These are phyloP conservation scores for Nemurella pictetii DNA, from an alignment of 2,888 invertebrate species.

Conservation along the genomic window DNA sequence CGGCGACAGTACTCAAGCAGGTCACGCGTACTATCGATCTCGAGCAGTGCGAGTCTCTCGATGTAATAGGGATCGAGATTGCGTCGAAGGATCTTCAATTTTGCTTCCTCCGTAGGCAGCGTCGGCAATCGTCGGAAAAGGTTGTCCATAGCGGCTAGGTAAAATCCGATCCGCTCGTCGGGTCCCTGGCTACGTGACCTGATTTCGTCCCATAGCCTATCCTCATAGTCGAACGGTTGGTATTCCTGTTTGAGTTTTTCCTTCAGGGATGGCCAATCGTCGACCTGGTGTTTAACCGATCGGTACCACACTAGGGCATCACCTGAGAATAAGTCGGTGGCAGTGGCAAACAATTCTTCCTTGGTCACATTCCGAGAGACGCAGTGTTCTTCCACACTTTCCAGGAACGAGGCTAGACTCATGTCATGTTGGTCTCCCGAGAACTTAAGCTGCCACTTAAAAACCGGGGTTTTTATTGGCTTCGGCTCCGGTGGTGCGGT, in stretches of 20 bases:
- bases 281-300: conserved; percentile 42
- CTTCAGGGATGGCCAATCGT: conserved; percentile 38
- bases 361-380: conserved; percentile 38
- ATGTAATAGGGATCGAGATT: conserved; percentile 38
- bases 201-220: conserved; percentile 41
- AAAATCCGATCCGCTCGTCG: conserved; percentile 44
- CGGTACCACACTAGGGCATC: conserved; percentile 46
- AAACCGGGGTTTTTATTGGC: neutral
- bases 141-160: conserved; percentile 43
- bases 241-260: conserved; percentile 36
- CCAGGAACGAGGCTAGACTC: conserved; percentile 40
- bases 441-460: conserved; percentile 41
- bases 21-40: conserved; percentile 26
- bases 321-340: conserved; percentile 43
- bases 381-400: conserved; percentile 43
- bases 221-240: conserved; percentile 43
- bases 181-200: conserved; percentile 44
- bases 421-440: conserved; percentile 34
- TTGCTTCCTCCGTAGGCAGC: conserved; percentile 34
- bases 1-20: conserved; percentile 32
- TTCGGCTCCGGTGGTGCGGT: too few species aligned
- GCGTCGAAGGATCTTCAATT: conserved; percentile 37
- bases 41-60: conserved; percentile 28
- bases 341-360: conserved; percentile 40
- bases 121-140: conserved; percentile 38